A percentile compares a stretch with the other conserved stretches of the same genome.
These are phyloP conservation scores for Zaprionus gabonicus DNA, from an alignment of 1,140 invertebrate species.

Conservation along the genomic window DNA sequence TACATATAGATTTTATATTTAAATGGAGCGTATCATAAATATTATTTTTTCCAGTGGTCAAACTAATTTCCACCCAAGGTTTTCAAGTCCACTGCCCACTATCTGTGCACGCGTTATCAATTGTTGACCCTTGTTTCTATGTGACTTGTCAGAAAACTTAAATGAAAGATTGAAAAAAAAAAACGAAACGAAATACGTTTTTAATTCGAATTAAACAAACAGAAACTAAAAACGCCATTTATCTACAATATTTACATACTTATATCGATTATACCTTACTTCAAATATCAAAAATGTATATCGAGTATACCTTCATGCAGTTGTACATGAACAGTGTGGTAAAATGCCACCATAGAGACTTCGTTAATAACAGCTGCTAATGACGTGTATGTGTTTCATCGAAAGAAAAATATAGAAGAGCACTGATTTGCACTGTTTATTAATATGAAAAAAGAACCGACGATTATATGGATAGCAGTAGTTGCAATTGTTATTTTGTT, in stretches of 20 bases:
- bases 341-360: constrained; percentile 7
- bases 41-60: background rate
- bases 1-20: background rate
- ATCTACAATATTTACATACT: background rate
- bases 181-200: constrained; percentile 27
- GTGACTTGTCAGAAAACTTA: constrained; percentile 40
- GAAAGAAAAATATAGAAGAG: constrained; percentile 17
- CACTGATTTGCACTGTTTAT: background rate
- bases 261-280: background rate
- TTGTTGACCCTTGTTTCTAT: constrained; percentile 16
- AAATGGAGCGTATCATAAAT: background rate
- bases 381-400: constrained; percentile 41
- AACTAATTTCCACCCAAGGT: background rate
- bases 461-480: constrained; percentile 6
- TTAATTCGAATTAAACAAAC: constrained; percentile 31
- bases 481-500: constrained; percentile 15
- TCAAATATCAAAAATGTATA: constrained; percentile 14
- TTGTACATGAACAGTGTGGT: constrained; percentile 29
- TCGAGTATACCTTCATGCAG: constrained; percentile 30
- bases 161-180: constrained; percentile 1
- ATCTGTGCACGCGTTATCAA: constrained; percentile 44
- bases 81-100: background rate
- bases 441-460: constrained; percentile 21
- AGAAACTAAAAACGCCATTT: background rate
- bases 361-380: constrained; percentile 38